phyloP scores from a whole-genome alignment of 2,888 invertebrate species.

The Hemithea aestivaria region DNA sequence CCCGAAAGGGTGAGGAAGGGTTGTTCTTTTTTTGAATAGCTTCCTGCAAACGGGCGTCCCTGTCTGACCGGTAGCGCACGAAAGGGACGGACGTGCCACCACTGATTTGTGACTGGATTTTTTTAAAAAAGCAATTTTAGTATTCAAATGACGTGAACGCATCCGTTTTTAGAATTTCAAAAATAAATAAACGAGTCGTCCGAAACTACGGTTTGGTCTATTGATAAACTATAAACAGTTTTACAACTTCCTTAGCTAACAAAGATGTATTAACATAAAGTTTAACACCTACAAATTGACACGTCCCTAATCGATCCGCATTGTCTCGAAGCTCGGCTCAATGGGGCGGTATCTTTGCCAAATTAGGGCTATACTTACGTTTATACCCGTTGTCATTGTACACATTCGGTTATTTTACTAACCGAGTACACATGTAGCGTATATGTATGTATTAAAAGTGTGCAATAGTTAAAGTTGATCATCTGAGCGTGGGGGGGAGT shows the following conservation, averaged over 20 bases:
- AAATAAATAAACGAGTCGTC: slow-evolving; percentile 58
- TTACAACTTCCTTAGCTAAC: slow-evolving; percentile 68
- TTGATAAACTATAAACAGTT: slow-evolving; percentile 64
- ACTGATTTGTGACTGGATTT: slow-evolving; percentile 44
- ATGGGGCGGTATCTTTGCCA: slow-evolving; percentile 25
- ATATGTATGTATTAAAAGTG: slow-evolving; percentile 43
- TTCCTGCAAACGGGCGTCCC: slow-evolving; percentile 64
- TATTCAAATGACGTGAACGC: slow-evolving; percentile 73
- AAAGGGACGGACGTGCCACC: slow-evolving; percentile 43
- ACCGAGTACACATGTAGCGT: no score
- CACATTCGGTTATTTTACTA: slow-evolving; percentile 38
- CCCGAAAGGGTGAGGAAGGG: slow-evolving; percentile 74
- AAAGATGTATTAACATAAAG: slow-evolving; percentile 39
- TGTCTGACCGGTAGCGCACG: slow-evolving; percentile 37
- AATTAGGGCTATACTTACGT: slow-evolving; percentile 29
- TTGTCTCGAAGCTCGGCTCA: slow-evolving; percentile 27
- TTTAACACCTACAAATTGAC: slow-evolving; percentile 29
- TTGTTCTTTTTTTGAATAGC: slow-evolving; percentile 75
- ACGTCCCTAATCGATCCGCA: slow-evolving; percentile 28
- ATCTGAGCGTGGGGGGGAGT: slow-evolving; percentile 41
- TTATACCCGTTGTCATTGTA: slow-evolving; percentile 21
- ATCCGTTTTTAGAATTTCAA: slow-evolving; percentile 73
- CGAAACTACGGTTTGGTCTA: slow-evolving; percentile 40
- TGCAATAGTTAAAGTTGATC: slow-evolving; percentile 48
- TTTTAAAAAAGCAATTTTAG: slow-evolving; percentile 61